Conservation (phyloP, 2,888 invertebrate genomes). For the Habroteleia sp. region DNA sequence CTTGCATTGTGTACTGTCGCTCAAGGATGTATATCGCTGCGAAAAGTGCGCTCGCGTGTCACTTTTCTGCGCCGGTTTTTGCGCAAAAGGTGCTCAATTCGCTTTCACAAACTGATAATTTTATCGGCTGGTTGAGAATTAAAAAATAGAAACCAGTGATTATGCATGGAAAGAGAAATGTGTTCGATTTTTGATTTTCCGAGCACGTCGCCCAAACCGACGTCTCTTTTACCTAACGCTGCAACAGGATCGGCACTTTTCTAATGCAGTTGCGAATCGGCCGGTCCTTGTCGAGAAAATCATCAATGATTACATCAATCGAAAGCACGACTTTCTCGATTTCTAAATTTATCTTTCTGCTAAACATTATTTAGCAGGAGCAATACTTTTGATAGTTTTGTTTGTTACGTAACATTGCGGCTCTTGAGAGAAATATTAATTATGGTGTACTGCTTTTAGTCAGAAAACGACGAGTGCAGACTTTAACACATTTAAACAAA, state of each 20-base stretch:
- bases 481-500: too few relatives aligned
- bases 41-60: not conserved
- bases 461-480: too few relatives aligned
- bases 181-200: slow-evolving; percentile 34
- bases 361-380: slow-evolving; percentile 52
- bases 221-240: slow-evolving; percentile 25
- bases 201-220: slow-evolving; percentile 12
- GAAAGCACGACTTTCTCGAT: slow-evolving; percentile 64
- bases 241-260: slow-evolving; percentile 30
- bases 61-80: not conserved
- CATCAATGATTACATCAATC: slow-evolving; percentile 62
- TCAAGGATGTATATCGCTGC: too few relatives aligned
- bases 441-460: too few relatives aligned
- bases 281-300: slow-evolving; percentile 52
- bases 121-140: not conserved
- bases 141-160: slow-evolving; percentile 14
- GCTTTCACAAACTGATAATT: slow-evolving; percentile 9
- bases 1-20: slow-evolving; percentile 34
- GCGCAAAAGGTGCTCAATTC: not conserved
- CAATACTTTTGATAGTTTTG: slow-evolving; percentile 53
- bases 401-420: slow-evolving; percentile 21
- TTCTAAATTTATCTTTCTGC: slow-evolving; percentile 62
- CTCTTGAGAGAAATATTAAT: slow-evolving; percentile 1
- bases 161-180: slow-evolving; percentile 17
- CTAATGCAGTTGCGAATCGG: slow-evolving; percentile 18